A percentile compares a stretch with the other conserved stretches of the same genome.
phyloP scores from a whole-genome alignment of 2,797 vertebrate species.

The Chaenodraco wilsoni region DNA sequence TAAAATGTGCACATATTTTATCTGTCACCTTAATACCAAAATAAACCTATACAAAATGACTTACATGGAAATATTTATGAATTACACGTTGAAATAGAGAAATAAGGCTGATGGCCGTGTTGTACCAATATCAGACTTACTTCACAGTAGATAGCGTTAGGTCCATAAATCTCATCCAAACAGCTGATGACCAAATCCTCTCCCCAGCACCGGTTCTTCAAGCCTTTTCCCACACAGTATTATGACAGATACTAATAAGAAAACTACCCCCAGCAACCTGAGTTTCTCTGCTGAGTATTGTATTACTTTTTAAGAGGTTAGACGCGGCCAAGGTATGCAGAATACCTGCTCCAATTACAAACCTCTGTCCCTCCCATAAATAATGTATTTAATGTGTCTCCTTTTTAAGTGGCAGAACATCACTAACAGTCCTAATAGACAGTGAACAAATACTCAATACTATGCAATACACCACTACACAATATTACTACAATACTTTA shows the following conservation, averaged over 20 bases:
- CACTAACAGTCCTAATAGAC: background rate
- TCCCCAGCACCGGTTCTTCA: background rate
- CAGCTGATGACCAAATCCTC: background rate
- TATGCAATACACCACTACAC: too few relatives aligned
- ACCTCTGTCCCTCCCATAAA: slow-evolving; percentile 18
- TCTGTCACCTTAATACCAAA: rapidly evolving
- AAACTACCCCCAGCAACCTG: background rate
- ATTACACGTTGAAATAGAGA: background rate
- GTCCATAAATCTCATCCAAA: background rate
- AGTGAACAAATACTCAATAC: too few relatives aligned
- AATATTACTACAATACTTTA: background rate
- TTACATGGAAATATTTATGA: rapidly evolving
- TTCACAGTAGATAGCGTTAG: slow-evolving; percentile 10
- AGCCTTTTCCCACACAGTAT: background rate
- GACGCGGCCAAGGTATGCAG: slow-evolving; percentile 50
- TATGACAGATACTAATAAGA: too few relatives aligned
- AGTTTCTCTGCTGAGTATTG: background rate
- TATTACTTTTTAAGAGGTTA: slow-evolving; percentile 11
- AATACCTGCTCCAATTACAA: slow-evolving; percentile 36
- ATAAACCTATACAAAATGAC: rapidly evolving
- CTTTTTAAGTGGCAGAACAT: background rate
- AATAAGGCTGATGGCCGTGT: rapidly evolving
- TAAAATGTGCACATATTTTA: background rate
- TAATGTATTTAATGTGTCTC: background rate
- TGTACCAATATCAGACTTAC: slow-evolving; percentile 39